These are phyloP conservation scores for Oncorhynchus keta DNA, from an alignment of 2,113 vertebrate species.

Conservation along the genomic window DNA sequence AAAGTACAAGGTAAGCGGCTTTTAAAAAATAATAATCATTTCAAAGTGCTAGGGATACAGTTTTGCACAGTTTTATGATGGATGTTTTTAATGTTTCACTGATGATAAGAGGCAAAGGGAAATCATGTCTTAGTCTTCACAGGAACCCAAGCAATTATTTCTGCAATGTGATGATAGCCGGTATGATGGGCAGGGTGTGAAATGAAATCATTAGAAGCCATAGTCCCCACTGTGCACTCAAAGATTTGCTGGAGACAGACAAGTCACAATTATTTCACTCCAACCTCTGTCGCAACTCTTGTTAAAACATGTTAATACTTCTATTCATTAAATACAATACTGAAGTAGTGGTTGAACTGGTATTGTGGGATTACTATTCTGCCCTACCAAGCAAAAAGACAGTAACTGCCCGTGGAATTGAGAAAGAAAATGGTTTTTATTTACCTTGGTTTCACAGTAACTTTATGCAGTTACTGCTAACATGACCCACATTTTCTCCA, in stretches of 20 bases:
- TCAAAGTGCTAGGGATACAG: not conserved
- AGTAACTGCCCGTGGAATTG: too few relatives aligned
- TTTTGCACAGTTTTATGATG: not conserved
- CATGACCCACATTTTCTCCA: too few relatives aligned
- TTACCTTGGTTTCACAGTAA: too few relatives aligned
- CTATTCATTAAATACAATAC: too few relatives aligned
- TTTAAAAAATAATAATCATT: too few relatives aligned
- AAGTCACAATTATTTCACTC: not conserved
- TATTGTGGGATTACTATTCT: too few relatives aligned
- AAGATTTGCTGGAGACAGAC: not conserved
- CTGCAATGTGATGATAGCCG: conserved; percentile 15
- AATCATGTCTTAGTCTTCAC: conserved; percentile 18
- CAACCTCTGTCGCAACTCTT: too few relatives aligned
- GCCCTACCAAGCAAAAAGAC: too few relatives aligned
- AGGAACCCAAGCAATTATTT: conserved; percentile 20
- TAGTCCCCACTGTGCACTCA: not conserved
- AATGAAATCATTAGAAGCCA: conserved; percentile 9
- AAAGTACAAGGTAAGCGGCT: not conserved
- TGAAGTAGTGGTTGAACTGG: too few relatives aligned
- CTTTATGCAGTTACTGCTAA: too few relatives aligned
- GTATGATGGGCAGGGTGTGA: not conserved
- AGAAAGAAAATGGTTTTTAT: too few relatives aligned
- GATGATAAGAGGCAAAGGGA: conserved; percentile 1
- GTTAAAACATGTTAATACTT: too few relatives aligned
- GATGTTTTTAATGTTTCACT: conserved; percentile 31